Evolutionary conservation across 2,797 vertebrate species (phyloP), one percentile per base, ranked within the genome.

Genomic region (Myripristis jacobus): DNA sequence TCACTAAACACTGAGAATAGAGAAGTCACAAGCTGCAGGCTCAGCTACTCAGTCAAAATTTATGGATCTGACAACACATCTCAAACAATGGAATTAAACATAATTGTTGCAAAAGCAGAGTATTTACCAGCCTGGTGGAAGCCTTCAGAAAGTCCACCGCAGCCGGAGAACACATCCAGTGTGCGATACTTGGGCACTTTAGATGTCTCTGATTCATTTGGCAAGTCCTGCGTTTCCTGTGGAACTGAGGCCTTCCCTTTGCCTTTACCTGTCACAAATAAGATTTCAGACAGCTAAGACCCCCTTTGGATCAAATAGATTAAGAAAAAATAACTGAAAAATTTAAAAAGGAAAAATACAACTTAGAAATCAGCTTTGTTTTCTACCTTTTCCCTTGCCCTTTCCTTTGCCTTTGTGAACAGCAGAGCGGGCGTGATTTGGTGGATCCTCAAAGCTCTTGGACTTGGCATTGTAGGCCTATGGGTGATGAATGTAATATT

Each of bases 361-460:
- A 0, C 9, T 0, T 22, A 10, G 8, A 18, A 6, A 16, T 12
- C 11, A 4, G 3, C 3, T 27, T 3, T 12, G 7, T 2, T 16
- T 22, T 63, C 50, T 82, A 97, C 97, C 97, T 96, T 99, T 99
- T 3, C 97, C 97, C 83, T 99, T 99, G 4, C 98, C 98, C 56
- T 98, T 98, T 3, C 96, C 96, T 71, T 99, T 99, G 50, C 97
- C 96, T 88, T 97, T 98, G 38, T 93, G 90, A 15, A 94, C 91
- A 1, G 94, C 92, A 38, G 92, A 97, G 25, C 97, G 96, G 13
- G 97, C 97, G 0, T 98, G 95, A 88, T 99, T 98, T 3, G 98
- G 97, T n/a, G 97, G 97, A 75, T 99, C 97, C 75, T 99, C 98
- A 43, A 97, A 98, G 80, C 91, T 95, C 86, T 97, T 99, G 0